Percentiles rank a stretch among this genome's conserved stretches.
These are phyloP conservation scores for Danaus chrysippus DNA, from an alignment of 2,888 invertebrate genomes.

Conservation along the genomic window DNA sequence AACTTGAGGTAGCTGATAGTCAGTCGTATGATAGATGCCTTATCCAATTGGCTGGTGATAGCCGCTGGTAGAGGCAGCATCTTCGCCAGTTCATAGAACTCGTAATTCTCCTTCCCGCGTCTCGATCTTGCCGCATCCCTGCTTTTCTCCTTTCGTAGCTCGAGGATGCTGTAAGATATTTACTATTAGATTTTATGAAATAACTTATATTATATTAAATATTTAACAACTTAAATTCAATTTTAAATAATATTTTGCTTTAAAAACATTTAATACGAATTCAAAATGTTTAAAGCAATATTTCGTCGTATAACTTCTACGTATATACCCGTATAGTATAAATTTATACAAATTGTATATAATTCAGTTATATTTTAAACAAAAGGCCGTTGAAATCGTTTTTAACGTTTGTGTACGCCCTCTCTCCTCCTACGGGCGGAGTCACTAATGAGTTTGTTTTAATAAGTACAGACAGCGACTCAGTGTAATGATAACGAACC, in stretches of 20 bases:
- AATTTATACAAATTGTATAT: background rate
- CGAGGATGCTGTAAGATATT: conserved; percentile 89
- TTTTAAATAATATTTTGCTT: background rate
- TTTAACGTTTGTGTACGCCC: conserved; percentile 38
- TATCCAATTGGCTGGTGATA: conserved; percentile 96
- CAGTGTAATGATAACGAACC: background rate
- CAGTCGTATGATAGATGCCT: conserved; percentile 97
- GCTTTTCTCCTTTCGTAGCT: conserved; percentile 95
- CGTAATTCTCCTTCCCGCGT: conserved; percentile 96
- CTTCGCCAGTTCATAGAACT: conserved; percentile 97
- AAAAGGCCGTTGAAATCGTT: conserved; percentile 22
- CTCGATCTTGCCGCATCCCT: conserved; percentile 94
- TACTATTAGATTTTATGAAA: conserved; percentile 38
- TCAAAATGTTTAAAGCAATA: background rate
- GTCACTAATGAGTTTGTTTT: conserved; percentile 55
- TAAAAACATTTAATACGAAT: background rate
- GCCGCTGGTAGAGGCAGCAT: conserved; percentile 94
- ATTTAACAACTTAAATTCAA: conserved; percentile 3
- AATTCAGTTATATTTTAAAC: conserved; percentile 6
- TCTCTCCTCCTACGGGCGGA: conserved; percentile 55
- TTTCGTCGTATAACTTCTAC: too few relatives aligned
- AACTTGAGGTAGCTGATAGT: conserved; percentile 97
- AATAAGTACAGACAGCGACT: conserved; percentile 28
- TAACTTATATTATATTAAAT: too few relatives aligned
- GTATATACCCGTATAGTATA: too few relatives aligned